Conservation (phyloP, 2,797 vertebrate species). For the Tapera naevia region DNA sequence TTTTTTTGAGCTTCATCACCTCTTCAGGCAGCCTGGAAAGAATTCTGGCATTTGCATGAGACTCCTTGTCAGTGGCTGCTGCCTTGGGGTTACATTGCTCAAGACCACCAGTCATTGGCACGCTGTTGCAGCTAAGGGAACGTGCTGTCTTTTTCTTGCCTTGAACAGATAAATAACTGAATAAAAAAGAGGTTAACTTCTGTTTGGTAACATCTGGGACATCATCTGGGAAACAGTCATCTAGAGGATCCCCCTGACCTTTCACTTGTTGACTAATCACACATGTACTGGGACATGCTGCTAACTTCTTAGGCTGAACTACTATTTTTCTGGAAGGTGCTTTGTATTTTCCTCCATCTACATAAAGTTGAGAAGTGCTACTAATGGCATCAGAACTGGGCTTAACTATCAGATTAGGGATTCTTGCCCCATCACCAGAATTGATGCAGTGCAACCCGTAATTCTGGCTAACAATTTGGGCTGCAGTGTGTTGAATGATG, state of each 20-base stretch:
- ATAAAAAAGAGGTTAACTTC: constrained; percentile 73
- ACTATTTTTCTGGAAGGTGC: constrained; percentile 49
- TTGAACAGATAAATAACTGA: constrained; percentile 75
- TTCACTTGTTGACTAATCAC: constrained; percentile 37
- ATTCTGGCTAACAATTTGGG: constrained; percentile 72
- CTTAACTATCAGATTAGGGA: not conserved
- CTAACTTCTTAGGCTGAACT: constrained; percentile 59
- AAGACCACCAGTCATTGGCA: constrained; percentile 73
- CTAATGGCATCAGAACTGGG: not conserved
- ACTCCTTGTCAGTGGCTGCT: constrained; percentile 43
- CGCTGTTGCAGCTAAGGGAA: constrained; percentile 89
- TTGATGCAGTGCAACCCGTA: not conserved
- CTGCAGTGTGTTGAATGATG: constrained; percentile 84
- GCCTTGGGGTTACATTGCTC: constrained; percentile 60
- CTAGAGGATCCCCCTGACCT: constrained; percentile 36
- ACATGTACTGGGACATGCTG: not conserved
- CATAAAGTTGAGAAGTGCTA: not conserved
- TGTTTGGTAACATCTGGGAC: constrained; percentile 47
- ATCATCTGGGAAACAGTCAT: constrained; percentile 73
- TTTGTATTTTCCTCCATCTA: constrained; percentile 20
- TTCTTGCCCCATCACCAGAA: constrained; percentile 28
- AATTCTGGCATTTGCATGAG: constrained; percentile 45
- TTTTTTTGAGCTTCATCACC: constrained; percentile 80
- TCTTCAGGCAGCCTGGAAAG: constrained; percentile 80
- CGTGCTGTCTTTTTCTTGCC: constrained; percentile 80